Conservation (phyloP, 1,140 invertebrate species). For the Sitodiplosis mosellana region DNA sequence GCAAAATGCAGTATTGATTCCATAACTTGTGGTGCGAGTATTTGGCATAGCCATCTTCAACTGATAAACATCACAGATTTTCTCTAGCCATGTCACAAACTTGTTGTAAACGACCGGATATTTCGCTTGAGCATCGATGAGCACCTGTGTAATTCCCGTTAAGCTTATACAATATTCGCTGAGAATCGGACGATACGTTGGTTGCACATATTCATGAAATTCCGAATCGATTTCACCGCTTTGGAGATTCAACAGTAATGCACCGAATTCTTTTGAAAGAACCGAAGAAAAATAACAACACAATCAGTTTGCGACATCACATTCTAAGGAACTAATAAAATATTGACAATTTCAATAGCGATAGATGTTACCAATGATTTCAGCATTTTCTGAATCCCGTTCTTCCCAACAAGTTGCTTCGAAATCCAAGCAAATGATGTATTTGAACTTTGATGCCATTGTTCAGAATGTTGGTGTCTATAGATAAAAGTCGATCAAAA, state of each 20-base stretch:
- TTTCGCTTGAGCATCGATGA: constrained; percentile 10
- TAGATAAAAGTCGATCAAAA: too few relatives aligned
- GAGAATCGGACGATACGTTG: constrained; percentile 31
- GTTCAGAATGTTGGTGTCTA: too few relatives aligned
- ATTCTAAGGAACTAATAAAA: too few relatives aligned
- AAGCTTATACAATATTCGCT: constrained; percentile 37
- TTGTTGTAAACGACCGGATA: not conserved
- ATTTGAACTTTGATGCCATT: too few relatives aligned
- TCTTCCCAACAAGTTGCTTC: constrained; percentile 20
- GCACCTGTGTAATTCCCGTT: constrained; percentile 29
- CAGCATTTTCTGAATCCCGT: constrained; percentile 6
- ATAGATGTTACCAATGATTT: constrained; percentile 12
- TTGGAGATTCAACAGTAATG: constrained; percentile 34
- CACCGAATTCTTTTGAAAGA: constrained; percentile 35
- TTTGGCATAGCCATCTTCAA: not conserved
- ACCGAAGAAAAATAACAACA: not conserved
- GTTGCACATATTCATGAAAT: constrained; percentile 40
- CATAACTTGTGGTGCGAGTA: not conserved
- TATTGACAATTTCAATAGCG: too few relatives aligned
- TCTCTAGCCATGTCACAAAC: not conserved
- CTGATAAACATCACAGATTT: not conserved
- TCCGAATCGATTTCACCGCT: constrained; percentile 29
- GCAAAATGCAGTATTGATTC: not conserved
- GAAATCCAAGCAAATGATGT: constrained; percentile 19
- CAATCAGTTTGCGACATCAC: not conserved